These are phyloP conservation scores for Anagrus nilaparvatae DNA, from an alignment of 1,140 invertebrate species.

Conservation along the genomic window DNA sequence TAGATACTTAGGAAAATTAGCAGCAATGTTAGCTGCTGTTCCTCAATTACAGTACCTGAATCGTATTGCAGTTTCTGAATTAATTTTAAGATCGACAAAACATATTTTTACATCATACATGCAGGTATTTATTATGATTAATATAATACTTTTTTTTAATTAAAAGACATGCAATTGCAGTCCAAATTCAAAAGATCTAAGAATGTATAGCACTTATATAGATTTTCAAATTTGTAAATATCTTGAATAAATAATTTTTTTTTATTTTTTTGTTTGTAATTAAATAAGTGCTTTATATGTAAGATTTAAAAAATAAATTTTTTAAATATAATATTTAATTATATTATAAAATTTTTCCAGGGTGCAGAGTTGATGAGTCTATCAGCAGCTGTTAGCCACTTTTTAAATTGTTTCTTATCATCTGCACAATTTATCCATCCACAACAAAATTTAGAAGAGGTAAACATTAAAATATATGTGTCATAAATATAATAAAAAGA, in stretches of 20 bases:
- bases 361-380: constrained; percentile 81
- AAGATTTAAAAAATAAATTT: constrained; percentile 8
- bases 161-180: too few relatives aligned
- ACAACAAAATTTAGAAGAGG: constrained; percentile 57
- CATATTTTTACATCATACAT: constrained; percentile 89
- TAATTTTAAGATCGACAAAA: constrained; percentile 81
- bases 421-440: constrained; percentile 54
- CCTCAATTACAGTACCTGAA: constrained; percentile 78
- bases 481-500: too few relatives aligned
- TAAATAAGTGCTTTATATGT: too few relatives aligned
- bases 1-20: constrained; percentile 86
- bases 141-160: background rate
- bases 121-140: constrained; percentile 47
- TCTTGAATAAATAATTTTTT: background rate
- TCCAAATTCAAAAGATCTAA: too few relatives aligned
- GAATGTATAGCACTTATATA: too few relatives aligned
- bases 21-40: constrained; percentile 65
- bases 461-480: constrained; percentile 26
- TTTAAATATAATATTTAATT: constrained; percentile 7
- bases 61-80: constrained; percentile 76
- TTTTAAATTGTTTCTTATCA: constrained; percentile 88
- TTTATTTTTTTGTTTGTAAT: constrained; percentile 4
- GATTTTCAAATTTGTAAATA: background rate
- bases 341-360: constrained; percentile 29
- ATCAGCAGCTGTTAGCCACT: constrained; percentile 82